Conservation (phyloP, 2,113 vertebrate genomes). For the Grus americana region DNA sequence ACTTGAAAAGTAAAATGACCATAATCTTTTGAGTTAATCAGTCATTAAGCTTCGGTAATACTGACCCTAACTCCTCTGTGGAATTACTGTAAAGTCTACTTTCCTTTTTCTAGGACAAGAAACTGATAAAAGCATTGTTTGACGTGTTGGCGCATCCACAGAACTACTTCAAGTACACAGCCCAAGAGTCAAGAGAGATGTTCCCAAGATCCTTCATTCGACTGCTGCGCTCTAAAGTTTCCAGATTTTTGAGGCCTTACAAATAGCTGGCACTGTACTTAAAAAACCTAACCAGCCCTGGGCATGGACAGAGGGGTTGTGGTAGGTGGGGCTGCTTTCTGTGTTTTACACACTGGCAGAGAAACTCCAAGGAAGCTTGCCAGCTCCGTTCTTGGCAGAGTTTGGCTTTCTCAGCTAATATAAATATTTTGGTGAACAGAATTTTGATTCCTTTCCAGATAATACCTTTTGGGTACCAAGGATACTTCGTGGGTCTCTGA, state of each 20-base stretch:
- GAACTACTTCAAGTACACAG: slow-evolving; percentile 99
- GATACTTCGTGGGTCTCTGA: not conserved
- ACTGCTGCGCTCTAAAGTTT: slow-evolving; percentile 94
- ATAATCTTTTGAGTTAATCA: not conserved
- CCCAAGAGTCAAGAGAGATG: slow-evolving; percentile 98
- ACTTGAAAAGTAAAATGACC: not conserved
- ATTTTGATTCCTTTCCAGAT: slow-evolving; percentile 67
- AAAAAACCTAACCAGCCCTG: not conserved
- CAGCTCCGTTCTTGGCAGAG: slow-evolving; percentile 38
- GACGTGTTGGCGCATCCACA: slow-evolving; percentile 97
- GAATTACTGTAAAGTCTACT: slow-evolving; percentile 1
- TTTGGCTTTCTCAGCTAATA: slow-evolving; percentile 67
- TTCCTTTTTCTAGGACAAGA: slow-evolving; percentile 90
- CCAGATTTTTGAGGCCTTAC: slow-evolving; percentile 95
- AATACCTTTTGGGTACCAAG: slow-evolving; percentile 18
- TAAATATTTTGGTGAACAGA: slow-evolving; percentile 71
- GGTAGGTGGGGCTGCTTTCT: slow-evolving; percentile 27
- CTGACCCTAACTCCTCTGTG: not conserved
- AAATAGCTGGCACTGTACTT: slow-evolving; percentile 62
- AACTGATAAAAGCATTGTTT: slow-evolving; percentile 96
- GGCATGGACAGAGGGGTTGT: slow-evolving; percentile 10
- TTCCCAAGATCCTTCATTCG: slow-evolving; percentile 98
- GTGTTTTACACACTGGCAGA: slow-evolving; percentile 37
- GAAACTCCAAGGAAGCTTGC: not conserved
- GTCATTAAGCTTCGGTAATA: not conserved